Conservation (phyloP, 2,888 invertebrate genomes). For the Pharmacophagus antenor region DNA sequence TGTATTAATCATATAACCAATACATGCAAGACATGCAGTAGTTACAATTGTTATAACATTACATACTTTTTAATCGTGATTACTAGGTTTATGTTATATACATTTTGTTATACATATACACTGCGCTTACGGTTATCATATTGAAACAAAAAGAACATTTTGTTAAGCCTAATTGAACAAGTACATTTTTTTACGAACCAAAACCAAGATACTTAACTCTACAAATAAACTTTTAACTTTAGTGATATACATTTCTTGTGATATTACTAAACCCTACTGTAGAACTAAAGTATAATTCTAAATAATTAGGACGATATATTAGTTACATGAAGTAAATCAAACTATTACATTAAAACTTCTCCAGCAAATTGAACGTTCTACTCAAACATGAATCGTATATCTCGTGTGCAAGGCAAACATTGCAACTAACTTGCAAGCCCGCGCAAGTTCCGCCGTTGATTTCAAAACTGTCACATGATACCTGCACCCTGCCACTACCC, state of each 20-base stretch:
- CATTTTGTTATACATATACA: too few species aligned
- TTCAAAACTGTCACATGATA: conserved; percentile 54
- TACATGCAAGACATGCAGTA: too few species aligned
- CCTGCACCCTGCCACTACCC: conserved; percentile 38
- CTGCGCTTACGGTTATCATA: too few species aligned
- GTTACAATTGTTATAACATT: too few species aligned
- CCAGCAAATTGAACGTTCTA: conserved; percentile 22
- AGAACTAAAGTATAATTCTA: conserved; percentile 14
- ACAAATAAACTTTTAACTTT: too few species aligned
- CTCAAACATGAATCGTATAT: conserved; percentile 26
- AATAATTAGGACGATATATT: conserved; percentile 16
- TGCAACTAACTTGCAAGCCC: conserved; percentile 35
- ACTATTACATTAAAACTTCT: conserved; percentile 27
- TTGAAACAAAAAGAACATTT: too few species aligned
- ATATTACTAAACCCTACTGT: neutral
- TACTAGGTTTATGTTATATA: too few species aligned
- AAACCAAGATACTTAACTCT: too few species aligned
- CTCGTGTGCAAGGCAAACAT: conserved; percentile 28
- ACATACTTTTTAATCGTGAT: too few species aligned
- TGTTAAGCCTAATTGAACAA: neutral
- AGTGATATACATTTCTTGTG: neutral
- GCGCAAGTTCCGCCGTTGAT: conserved; percentile 58
- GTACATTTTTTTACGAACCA: too few species aligned
- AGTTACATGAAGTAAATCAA: conserved; percentile 22
- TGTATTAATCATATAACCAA: too few species aligned